Evolutionary conservation across 2,797 vertebrate species (phyloP).

Genomic region (Chanos chanos): DNA sequence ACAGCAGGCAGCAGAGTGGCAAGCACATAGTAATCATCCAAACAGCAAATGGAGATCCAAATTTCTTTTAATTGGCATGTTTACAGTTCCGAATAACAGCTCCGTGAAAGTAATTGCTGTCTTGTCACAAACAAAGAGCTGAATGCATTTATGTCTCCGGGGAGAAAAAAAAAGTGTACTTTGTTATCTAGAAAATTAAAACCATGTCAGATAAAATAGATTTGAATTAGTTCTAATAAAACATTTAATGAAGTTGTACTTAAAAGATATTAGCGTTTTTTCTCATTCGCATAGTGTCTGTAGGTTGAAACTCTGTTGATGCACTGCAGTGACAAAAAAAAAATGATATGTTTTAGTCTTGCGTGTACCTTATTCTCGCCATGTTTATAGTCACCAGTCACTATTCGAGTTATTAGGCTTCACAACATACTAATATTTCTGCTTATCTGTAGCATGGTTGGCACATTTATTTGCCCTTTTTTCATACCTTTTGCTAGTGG

Average conservation of each 20-base stretch:
- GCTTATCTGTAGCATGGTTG: no score
- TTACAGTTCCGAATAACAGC: slow-evolving; percentile 6
- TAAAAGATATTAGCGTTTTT: not conserved
- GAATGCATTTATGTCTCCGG: slow-evolving; percentile 9
- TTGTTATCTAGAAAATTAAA: no score
- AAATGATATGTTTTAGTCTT: not conserved
- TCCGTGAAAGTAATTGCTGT: slow-evolving; percentile 10
- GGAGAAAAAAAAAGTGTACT: not conserved
- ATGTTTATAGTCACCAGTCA: no score
- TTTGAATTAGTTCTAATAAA: not conserved
- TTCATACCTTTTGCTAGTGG: no score
- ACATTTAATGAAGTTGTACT: not conserved
- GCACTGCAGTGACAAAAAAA: no score
- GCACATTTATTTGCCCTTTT: no score
- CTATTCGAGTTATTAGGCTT: no score
- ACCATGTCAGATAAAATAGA: not conserved
- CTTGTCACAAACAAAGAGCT: not conserved
- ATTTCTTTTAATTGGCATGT: slow-evolving; percentile 23
- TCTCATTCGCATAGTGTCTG: not conserved
- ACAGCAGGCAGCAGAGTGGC: slow-evolving; percentile 19
- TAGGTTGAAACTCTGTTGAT: not conserved
- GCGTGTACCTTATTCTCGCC: no score
- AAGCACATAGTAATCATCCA: slow-evolving; percentile 6
- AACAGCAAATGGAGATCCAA: slow-evolving; percentile 8
- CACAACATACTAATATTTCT: no score